Evolutionary conservation across 53 echinoderm and acorn worm genomes (phyloP), one percentile per base, ranked within the genome.

Genomic region (Paracentrotus lividus): DNA sequence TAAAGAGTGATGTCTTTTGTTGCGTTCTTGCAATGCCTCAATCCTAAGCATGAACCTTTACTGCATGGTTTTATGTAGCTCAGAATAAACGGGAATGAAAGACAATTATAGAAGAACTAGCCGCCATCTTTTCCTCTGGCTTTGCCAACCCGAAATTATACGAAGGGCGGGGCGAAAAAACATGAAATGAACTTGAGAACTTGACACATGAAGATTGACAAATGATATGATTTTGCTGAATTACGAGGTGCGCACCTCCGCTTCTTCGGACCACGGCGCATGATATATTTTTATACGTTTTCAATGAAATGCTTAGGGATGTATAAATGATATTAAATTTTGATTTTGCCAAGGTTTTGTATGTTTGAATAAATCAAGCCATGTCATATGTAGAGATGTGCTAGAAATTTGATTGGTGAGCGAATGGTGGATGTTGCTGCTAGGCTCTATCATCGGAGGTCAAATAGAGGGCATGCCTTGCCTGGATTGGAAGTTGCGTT

Each of bases 1-100:
- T 45, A 91, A 91, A 78, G 81, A 38, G 57, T 92, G 92, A 36
- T 81, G 42, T 92, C 56, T 92, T 92, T 78, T 92, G 92, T 56
- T 24, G 38, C n/a, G 57, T 38, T 56, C 51, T 78, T 53, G 38
- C 92, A 40, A 55, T 78, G 77, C 81, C 60, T 92, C 92, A 53
- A 34, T 92, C 92, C 58, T 34, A 92, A 92, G 56, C 81, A 40
- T 52, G 92, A 92, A 56, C 58, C 92, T 92, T 55, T 92, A 92
- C 92, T 92, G 42, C 81, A 78, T 92, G 92, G 78, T 92, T 77
- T 78, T 92, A 81, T 92, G 92, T 42, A 78, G 92, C 92, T 92
- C 24, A 92, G 92, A 90, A 92, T 92, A 92, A 92, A 92, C 92
- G 92, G 92, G 92, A 91, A 90, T 55, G 92, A 92, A 92, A 92